Percentiles rank a stretch among this genome's conserved stretches.
phyloP scores from a whole-genome alignment of 2,888 invertebrate genomes.

The Peribatodes rhomboidaria region DNA sequence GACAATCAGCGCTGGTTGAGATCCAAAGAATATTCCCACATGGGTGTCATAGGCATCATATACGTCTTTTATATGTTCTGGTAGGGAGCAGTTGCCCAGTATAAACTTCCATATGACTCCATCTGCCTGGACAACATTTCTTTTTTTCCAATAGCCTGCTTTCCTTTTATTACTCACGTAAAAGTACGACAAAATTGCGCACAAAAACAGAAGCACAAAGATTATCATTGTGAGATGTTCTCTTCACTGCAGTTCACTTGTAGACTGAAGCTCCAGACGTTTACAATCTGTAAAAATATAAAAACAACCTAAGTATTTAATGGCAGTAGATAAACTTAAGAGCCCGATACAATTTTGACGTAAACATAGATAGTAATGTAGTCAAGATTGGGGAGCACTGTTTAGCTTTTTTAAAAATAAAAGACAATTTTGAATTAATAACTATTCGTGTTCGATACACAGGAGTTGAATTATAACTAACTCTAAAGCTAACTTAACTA shows the following conservation, averaged over 20 bases:
- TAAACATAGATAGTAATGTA: slow-evolving; percentile 1
- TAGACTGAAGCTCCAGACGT: background rate
- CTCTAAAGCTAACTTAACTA: too few relatives aligned
- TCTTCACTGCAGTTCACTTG: too few relatives aligned
- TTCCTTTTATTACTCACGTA: slow-evolving; percentile 38
- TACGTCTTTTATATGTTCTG: slow-evolving; percentile 63
- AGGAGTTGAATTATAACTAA: too few relatives aligned
- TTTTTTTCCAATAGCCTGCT: slow-evolving; percentile 66
- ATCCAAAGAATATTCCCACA: slow-evolving; percentile 61
- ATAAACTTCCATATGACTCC: slow-evolving; percentile 60
- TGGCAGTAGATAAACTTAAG: background rate
- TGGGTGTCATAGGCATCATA: slow-evolving; percentile 60
- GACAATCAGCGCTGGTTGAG: slow-evolving; percentile 60
- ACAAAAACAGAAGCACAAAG: slow-evolving; percentile 44
- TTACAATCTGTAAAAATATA: background rate
- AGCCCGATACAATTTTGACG: background rate
- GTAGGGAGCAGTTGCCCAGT: slow-evolving; percentile 58
- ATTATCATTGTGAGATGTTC: slow-evolving; percentile 37
- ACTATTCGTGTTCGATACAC: too few relatives aligned
- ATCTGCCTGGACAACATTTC: slow-evolving; percentile 58
- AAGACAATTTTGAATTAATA: too few relatives aligned
- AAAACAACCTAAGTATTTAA: background rate
- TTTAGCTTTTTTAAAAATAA: too few relatives aligned
- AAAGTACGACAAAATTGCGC: slow-evolving; percentile 45
- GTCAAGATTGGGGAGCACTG: too few relatives aligned